Evolutionary conservation across 2,888 invertebrate species (phyloP), one percentile per base, ranked within the genome.

Genomic region (Netelia fuscicornis): DNA sequence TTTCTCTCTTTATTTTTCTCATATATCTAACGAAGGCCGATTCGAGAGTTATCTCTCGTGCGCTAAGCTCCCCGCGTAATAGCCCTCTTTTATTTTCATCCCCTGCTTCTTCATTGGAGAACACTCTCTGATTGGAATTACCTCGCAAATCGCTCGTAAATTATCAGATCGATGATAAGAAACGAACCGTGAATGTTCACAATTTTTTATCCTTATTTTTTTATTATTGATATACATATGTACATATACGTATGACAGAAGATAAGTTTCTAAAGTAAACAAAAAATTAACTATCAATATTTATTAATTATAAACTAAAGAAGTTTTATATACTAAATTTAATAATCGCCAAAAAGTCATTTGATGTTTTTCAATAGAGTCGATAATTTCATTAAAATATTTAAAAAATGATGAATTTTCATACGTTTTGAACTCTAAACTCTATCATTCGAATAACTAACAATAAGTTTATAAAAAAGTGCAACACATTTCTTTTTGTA

Each of bases 31-130:
- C 30, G 30, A 30, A 30, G 71, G 20, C 9, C 11, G 23, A n/a
- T 20, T 44, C 42, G 65, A 30, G 30, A 44, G 56, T 80, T 72
- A 52, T 58, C 11, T 37, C 54, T 48, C 58, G 54, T 81, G 13
- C 23, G 52, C 11, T 67, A 10, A 48, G 44, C 13, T 11, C 68
- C 10, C 48, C 2, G 20, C 9, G 52, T 48, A 58, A 64, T 30
- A 58, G 13, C 65, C 23, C 13, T 58, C 13, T 48, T 48, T 48
- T 48, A 48, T 48, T 48, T 10, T 48, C 48, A 48, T 48, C 48
- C 13, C 13, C 13, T 13, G 48, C 6, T 11, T 30, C 10, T 48
- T 13, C 48, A 48, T 48, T 13, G 13, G 5, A 48, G 48, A 10
- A 48, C 10, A 48, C 48, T 48, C 13, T 48, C 2, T 48, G 11